Conservation (phyloP, 2,113 vertebrate species). For the Pontoporia blainvillei region DNA sequence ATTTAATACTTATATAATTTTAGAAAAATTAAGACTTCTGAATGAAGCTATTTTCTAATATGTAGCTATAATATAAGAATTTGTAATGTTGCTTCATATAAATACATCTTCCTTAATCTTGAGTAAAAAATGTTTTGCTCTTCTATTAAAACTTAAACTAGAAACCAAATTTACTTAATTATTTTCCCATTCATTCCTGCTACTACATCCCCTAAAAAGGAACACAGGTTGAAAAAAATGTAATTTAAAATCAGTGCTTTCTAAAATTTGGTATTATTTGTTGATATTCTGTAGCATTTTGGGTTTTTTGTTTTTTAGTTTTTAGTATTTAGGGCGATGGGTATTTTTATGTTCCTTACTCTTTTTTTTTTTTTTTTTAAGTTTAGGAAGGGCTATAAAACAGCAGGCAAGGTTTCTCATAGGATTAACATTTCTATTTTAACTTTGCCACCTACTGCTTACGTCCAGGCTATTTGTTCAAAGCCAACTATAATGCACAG, state of each 20-base stretch:
- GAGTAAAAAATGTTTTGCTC: not conserved
- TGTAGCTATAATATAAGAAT: not conserved
- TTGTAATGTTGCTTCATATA: not conserved
- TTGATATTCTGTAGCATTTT: not conserved
- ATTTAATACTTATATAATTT: not conserved
- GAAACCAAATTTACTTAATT: not conserved
- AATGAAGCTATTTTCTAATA: constrained; percentile 27
- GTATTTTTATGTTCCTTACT: not conserved
- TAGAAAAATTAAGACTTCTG: not conserved
- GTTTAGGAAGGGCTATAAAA: constrained; percentile 59
- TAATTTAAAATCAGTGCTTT: not conserved
- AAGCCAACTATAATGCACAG: constrained; percentile 38
- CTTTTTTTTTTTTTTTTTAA: not conserved
- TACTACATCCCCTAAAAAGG: not conserved
- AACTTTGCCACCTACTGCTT: constrained; percentile 67
- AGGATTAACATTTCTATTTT: constrained; percentile 74
- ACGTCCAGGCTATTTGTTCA: constrained; percentile 6
- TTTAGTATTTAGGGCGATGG: not conserved
- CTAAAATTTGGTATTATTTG: not conserved
- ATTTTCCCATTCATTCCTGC: not conserved
- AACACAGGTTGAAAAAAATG: not conserved
- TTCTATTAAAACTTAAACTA: not conserved
- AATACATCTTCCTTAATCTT: not conserved
- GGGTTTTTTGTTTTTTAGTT: not conserved
- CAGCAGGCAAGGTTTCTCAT: constrained; percentile 38